These are phyloP conservation scores for Panurus biarmicus DNA, from an alignment of 2,113 vertebrate species.

Conservation along the genomic window DNA sequence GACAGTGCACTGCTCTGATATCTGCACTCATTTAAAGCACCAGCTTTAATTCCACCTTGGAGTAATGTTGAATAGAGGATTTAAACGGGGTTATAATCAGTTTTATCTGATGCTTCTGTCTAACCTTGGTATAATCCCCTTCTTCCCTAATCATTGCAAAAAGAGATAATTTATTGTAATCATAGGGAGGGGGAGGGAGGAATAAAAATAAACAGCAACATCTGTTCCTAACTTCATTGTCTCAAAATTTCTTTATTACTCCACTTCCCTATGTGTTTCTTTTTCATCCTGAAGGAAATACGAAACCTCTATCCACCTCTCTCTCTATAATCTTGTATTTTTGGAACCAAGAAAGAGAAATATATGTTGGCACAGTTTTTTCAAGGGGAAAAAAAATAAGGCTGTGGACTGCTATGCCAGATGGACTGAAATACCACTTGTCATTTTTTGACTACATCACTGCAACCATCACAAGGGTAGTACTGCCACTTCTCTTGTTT, in stretches of 20 bases:
- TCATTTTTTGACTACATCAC: background rate
- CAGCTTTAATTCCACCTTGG: background rate
- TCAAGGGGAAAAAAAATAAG: background rate
- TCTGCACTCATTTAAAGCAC: background rate
- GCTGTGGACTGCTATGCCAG: background rate
- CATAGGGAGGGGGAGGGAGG: background rate
- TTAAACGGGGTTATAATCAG: background rate
- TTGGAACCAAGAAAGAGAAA: background rate
- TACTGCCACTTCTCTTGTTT: background rate
- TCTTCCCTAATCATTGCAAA: background rate
- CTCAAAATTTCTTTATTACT: background rate
- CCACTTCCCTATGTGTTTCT: background rate
- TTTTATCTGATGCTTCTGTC: slow-evolving; percentile 7
- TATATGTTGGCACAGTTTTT: background rate
- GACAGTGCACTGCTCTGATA: background rate
- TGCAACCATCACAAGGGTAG: background rate
- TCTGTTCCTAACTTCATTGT: background rate
- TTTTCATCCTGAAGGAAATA: background rate
- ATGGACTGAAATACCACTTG: background rate
- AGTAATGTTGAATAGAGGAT: background rate
- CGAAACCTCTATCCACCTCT: background rate
- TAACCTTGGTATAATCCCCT: background rate
- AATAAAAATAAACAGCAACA: slow-evolving; percentile 13
- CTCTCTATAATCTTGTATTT: background rate
- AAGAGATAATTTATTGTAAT: slow-evolving; percentile 20